Conservation (phyloP, 2,888 invertebrate genomes). For the Chymomyza fuscimana region DNA sequence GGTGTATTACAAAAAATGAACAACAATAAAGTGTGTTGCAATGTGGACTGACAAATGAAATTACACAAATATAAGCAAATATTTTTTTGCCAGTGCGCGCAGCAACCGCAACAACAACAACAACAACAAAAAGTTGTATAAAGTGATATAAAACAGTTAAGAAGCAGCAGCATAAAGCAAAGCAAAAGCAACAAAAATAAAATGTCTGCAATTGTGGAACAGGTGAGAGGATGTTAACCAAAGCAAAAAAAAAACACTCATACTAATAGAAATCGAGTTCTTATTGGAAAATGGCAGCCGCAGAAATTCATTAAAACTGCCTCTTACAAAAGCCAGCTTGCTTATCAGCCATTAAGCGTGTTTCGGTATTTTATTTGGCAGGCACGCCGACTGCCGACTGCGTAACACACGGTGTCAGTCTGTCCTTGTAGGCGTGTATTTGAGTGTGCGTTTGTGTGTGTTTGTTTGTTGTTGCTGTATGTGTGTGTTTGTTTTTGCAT, state of each 20-base stretch:
- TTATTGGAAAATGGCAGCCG: constrained; percentile 3
- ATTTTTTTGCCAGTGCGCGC: background rate
- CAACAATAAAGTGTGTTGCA: background rate
- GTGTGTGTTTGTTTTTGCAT: constrained; percentile 60
- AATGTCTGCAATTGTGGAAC: constrained; percentile 68
- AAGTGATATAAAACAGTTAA: background rate
- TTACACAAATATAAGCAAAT: background rate
- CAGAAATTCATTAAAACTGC: constrained; percentile 44
- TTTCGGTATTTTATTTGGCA: constrained; percentile 49
- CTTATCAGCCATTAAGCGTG: constrained; percentile 54
- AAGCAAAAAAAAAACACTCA: background rate
- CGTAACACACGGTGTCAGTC: constrained; percentile 68
- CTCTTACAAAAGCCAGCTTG: constrained; percentile 35
- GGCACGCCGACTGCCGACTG: constrained; percentile 59
- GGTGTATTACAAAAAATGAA: background rate
- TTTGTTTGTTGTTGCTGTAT: constrained; percentile 23
- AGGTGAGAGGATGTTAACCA: constrained; percentile 46
- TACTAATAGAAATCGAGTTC: background rate
- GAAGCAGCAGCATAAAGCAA: background rate
- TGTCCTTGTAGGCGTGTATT: constrained; percentile 16
- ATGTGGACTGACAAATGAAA: background rate
- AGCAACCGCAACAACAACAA: background rate
- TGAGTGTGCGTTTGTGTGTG: constrained; percentile 20
- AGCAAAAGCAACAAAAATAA: constrained; percentile 27
- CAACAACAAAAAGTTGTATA: constrained; percentile 31